Conservation (phyloP, 1,140 invertebrate species). For the Helicoverpa armigera region DNA sequence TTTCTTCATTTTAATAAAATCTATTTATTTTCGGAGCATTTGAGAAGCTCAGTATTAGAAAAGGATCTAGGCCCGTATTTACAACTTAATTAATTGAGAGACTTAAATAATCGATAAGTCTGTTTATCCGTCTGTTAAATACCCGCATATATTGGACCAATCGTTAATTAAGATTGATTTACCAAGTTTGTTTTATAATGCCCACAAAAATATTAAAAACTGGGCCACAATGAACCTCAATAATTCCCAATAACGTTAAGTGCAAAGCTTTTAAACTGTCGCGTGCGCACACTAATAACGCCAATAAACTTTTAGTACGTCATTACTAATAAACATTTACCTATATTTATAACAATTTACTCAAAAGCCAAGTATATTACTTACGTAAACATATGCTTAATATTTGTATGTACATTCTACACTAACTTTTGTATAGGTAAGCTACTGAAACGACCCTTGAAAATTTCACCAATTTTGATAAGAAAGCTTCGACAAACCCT, state of each 20-base stretch:
- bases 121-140: too few species aligned
- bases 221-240: constrained; percentile 6
- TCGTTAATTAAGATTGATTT: too few species aligned
- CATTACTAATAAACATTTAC: constrained; percentile 27
- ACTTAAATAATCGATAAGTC: too few species aligned
- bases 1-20: neutral
- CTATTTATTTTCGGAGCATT: too few species aligned
- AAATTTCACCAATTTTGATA: too few species aligned
- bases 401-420: neutral
- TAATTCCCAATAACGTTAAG: neutral
- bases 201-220: neutral
- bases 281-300: constrained; percentile 1
- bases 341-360: constrained; percentile 22
- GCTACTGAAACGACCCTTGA: too few species aligned
- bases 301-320: constrained; percentile 23
- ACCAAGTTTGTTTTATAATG: too few species aligned
- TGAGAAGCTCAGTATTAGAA: too few species aligned
- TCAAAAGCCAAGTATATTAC: neutral
- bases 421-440: neutral
- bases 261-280: constrained; percentile 2
- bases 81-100: too few species aligned
- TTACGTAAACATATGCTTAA: neutral
- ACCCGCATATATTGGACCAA: too few species aligned
- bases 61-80: too few species aligned
- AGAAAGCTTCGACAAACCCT: too few species aligned